These are phyloP conservation scores for Brachirus orientalis DNA, from an alignment of 2,113 vertebrate species.

Conservation along the genomic window DNA sequence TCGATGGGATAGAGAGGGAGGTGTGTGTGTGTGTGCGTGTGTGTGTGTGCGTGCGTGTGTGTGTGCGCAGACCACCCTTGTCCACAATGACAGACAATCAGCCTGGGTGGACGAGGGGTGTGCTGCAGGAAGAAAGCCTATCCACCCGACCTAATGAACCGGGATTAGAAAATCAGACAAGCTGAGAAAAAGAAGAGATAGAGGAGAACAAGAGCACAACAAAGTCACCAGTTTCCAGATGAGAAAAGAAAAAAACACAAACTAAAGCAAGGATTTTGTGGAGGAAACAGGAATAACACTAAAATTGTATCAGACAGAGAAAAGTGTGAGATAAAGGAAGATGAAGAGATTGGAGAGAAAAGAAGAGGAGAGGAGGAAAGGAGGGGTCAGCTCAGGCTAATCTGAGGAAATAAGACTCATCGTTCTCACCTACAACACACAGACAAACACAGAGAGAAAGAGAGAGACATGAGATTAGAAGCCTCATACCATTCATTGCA, in stretches of 20 bases:
- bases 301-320: conserved; percentile 19
- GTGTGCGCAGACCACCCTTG: conserved; percentile 48
- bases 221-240: conserved; percentile 1
- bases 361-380: not conserved
- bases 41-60: conserved; percentile 12
- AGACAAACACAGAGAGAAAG: conserved; percentile 10
- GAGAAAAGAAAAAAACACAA: conserved; percentile 3
- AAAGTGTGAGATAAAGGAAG: conserved; percentile 25
- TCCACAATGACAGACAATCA: conserved; percentile 76
- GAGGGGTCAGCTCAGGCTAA: conserved; percentile 60
- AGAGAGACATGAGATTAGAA: not conserved
- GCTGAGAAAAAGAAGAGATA: conserved; percentile 16
- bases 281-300: not conserved
- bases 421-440: conserved; percentile 18
- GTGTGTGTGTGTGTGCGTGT: not conserved
- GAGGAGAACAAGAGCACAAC: conserved; percentile 38
- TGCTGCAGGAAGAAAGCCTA: conserved; percentile 73
- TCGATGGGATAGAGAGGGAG: conserved; percentile 28
- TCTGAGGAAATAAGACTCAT: conserved; percentile 59
- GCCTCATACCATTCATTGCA: no score
- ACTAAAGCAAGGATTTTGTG: not conserved
- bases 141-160: conserved; percentile 72
- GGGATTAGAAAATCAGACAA: conserved; percentile 73
- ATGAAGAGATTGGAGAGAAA: conserved; percentile 8
- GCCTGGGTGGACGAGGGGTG: conserved; percentile 60